These are phyloP conservation scores for Drosophila quinaria DNA, from an alignment of 2,888 invertebrate species.

Conservation along the genomic window DNA sequence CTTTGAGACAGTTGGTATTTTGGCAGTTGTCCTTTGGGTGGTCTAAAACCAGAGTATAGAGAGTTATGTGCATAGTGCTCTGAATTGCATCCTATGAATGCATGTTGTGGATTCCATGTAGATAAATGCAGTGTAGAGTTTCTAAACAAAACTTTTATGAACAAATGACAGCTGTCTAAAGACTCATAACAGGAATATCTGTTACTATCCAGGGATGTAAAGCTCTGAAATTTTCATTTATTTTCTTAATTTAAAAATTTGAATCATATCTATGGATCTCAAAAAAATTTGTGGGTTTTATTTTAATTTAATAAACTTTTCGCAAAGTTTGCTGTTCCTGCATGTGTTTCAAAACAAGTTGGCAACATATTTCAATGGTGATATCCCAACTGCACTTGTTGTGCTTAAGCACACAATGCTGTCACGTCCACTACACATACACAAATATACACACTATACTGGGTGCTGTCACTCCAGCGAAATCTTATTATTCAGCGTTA, in stretches of 20 bases:
- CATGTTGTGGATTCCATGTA: conserved; percentile 19
- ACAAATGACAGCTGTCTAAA: conserved; percentile 14
- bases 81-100: conserved; percentile 18
- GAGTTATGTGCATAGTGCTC: conserved; percentile 5
- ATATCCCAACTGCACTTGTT: conserved; percentile 24
- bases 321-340: neutral
- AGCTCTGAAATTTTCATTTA: no score
- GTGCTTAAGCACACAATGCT: conserved; percentile 22
- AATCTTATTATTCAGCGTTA: conserved; percentile 76
- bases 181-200: neutral
- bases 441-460: conserved; percentile 11
- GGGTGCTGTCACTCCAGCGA: conserved; percentile 38
- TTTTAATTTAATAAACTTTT: neutral
- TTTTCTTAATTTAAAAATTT: no score
- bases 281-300: neutral
- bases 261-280: neutral
- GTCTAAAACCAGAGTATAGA: neutral
- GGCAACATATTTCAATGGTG: conserved; percentile 18
- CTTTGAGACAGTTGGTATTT: conserved; percentile 44
- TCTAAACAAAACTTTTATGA: conserved; percentile 19
- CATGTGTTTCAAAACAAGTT: conserved; percentile 22
- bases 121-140: conserved; percentile 20
- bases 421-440: conserved; percentile 29
- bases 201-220: neutral
- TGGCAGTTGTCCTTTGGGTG: conserved; percentile 41